phyloP scores from a whole-genome alignment of 2,888 invertebrate genomes.

The Erpobdella octoculata region DNA sequence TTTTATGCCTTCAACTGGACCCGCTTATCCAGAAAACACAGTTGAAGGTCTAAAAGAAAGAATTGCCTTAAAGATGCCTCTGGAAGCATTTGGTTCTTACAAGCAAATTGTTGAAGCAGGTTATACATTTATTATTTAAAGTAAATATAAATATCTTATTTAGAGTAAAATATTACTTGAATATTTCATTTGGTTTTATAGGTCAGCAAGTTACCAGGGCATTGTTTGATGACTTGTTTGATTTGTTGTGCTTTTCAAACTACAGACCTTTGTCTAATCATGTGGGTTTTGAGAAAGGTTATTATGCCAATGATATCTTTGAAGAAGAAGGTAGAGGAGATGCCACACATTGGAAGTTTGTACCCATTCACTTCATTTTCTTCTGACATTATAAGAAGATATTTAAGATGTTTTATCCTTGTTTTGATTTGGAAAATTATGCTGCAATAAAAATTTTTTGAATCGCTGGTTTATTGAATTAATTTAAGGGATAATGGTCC shows the following conservation, averaged over 20 bases:
- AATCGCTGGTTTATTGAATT: not conserved
- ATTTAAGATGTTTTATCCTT: not conserved
- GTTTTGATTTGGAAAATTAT: not conserved
- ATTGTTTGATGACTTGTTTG: conserved; percentile 18
- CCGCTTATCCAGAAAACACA: not conserved
- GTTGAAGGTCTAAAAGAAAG: conserved; percentile 13
- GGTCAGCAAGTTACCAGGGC: not conserved
- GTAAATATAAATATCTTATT: not conserved
- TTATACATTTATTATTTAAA: not conserved
- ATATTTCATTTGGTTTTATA: not conserved
- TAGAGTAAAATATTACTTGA: not conserved
- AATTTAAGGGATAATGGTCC: conserved; percentile 11
- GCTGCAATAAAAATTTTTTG: not conserved
- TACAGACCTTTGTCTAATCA: not conserved
- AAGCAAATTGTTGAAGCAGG: not conserved
- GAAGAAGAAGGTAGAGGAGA: not conserved
- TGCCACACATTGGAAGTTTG: not conserved
- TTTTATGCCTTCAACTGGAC: not conserved
- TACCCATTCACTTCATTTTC: not conserved
- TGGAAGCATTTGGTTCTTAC: conserved; percentile 14
- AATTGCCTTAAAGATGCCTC: not conserved
- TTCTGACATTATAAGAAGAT: not conserved
- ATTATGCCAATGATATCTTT: not conserved
- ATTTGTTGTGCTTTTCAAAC: conserved; percentile 19
- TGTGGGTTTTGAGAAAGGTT: not conserved